Conservation (phyloP, 1,140 invertebrate species). For the Phymastichus coffea region DNA sequence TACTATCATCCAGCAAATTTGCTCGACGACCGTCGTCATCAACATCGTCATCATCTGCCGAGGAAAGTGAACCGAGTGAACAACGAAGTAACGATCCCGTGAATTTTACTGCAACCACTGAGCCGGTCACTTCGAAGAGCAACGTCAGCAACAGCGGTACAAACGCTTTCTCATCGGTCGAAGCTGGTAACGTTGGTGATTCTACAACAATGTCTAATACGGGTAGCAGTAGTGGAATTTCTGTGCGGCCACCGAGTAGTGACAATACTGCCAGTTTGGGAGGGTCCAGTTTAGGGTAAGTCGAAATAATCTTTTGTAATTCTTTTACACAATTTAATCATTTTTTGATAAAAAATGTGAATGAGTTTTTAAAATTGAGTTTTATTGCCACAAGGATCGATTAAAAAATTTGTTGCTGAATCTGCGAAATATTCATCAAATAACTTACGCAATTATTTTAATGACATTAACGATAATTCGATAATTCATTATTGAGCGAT, state of each 20-base stretch:
- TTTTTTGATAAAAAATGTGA: too few relatives aligned
- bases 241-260: slow-evolving; percentile 33
- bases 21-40: slow-evolving; percentile 6
- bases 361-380: too few relatives aligned
- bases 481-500: too few relatives aligned
- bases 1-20: slow-evolving; percentile 33
- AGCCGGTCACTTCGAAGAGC: neutral
- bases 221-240: slow-evolving; percentile 39
- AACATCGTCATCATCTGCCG: neutral
- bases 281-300: slow-evolving; percentile 36
- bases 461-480: too few relatives aligned
- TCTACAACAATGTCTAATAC: slow-evolving; percentile 19
- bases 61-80: neutral
- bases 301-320: slow-evolving; percentile 13
- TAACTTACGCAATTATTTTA: too few relatives aligned
- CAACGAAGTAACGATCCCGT: too few relatives aligned
- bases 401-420: too few relatives aligned
- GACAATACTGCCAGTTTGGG: slow-evolving; percentile 35
- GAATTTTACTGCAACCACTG: too few relatives aligned
- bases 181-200: neutral
- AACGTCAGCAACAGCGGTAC: slow-evolving; percentile 11
- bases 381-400: too few relatives aligned
- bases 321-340: neutral
- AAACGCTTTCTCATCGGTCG: slow-evolving; percentile 10
- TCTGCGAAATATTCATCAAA: too few relatives aligned